These are phyloP conservation scores for Xanthia togata DNA, from an alignment of 2,888 invertebrate genomes.

Conservation along the genomic window DNA sequence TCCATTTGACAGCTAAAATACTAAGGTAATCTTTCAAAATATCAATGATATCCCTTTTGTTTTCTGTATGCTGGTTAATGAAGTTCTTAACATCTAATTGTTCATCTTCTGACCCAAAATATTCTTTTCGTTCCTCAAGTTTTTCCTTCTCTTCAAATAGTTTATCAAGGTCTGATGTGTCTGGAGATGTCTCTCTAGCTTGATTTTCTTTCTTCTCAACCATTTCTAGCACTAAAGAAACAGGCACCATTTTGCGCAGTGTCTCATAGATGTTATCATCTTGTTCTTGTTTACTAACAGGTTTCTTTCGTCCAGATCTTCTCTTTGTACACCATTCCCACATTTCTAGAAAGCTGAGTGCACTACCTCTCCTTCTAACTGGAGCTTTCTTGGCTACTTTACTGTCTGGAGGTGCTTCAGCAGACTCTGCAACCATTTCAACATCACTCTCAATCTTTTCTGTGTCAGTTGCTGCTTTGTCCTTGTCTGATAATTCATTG, in stretches of 20 bases:
- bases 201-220: constrained; percentile 83
- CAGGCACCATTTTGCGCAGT: constrained; percentile 92
- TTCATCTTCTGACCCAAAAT: constrained; percentile 93
- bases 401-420: constrained; percentile 74
- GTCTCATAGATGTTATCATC: constrained; percentile 93
- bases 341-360: constrained; percentile 93
- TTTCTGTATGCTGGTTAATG: constrained; percentile 90
- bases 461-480: constrained; percentile 81
- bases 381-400: constrained; percentile 88
- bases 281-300: constrained; percentile 72
- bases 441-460: constrained; percentile 83
- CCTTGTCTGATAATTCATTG: constrained; percentile 86
- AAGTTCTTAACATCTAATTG: constrained; percentile 91
- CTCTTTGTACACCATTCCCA: constrained; percentile 94
- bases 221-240: constrained; percentile 87
- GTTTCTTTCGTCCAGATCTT: constrained; percentile 87
- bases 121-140: constrained; percentile 79
- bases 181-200: constrained; percentile 90
- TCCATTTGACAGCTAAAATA: constrained; percentile 91
- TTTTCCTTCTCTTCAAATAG: constrained; percentile 89
- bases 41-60: constrained; percentile 90
- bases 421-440: constrained; percentile 74
- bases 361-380: constrained; percentile 93
- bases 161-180: constrained; percentile 91
- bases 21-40: constrained; percentile 91